A percentile compares a stretch with the other conserved stretches of the same genome.
These are phyloP conservation scores for Ichneumoninae sp. DNA, from an alignment of 2,888 invertebrate genomes.

Conservation along the genomic window DNA sequence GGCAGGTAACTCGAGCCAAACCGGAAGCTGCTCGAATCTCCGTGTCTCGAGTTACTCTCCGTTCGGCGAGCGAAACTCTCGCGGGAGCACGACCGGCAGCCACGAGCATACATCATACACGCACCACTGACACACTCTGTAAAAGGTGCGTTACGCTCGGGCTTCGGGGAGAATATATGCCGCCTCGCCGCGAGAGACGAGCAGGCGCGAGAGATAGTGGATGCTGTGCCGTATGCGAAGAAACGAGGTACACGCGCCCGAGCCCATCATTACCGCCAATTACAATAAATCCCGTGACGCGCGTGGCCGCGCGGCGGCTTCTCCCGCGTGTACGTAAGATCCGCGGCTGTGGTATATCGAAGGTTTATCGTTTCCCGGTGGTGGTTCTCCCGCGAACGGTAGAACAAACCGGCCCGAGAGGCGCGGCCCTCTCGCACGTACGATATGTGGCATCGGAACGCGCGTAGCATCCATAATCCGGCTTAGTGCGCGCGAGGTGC, in stretches of 20 bases:
- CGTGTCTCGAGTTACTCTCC: constrained; percentile 40
- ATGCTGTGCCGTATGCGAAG: constrained; percentile 30
- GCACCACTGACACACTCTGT: constrained; percentile 64
- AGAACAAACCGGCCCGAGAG: constrained; percentile 54
- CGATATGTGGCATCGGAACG: constrained; percentile 42
- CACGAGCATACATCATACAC: constrained; percentile 55
- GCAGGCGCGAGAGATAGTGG: constrained; percentile 39
- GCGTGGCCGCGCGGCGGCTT: constrained; percentile 61
- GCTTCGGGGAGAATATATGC: constrained; percentile 36
- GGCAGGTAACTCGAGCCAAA: constrained; percentile 35
- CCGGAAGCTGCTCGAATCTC: constrained; percentile 52
- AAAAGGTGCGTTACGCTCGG: constrained; percentile 60
- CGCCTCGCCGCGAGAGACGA: constrained; percentile 34
- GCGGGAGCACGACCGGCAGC: constrained; percentile 22
- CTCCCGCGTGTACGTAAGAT: constrained; percentile 59
- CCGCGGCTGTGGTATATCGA: constrained; percentile 39
- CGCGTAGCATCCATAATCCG: constrained; percentile 59
- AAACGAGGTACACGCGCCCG: constrained; percentile 69
- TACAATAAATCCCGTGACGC: constrained; percentile 80
- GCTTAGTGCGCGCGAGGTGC: constrained; percentile 39
- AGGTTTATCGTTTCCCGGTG: constrained; percentile 62
- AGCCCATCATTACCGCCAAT: constrained; percentile 81
- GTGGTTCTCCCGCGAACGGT: constrained; percentile 41
- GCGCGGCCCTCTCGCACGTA: constrained; percentile 58
- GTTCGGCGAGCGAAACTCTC: constrained; percentile 16